phyloP scores from a whole-genome alignment of 1,140 invertebrate species.

The Ips typographus region DNA sequence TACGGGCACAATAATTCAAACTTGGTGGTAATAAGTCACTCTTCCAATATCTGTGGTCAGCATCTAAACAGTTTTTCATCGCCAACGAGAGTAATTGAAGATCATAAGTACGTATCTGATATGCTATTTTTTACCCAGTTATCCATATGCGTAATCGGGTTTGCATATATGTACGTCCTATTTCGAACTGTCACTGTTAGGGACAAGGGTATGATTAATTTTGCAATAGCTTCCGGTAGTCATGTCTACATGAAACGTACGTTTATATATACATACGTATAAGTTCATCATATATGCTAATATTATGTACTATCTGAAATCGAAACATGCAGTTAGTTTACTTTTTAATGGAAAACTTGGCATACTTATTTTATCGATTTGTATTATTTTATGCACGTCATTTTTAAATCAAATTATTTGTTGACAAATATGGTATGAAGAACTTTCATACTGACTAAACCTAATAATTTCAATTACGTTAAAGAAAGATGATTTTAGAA shows the following conservation, averaged over 20 bases:
- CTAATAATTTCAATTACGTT: too few species aligned
- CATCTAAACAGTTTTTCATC: neutral
- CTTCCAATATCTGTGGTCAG: neutral
- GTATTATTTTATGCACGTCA: too few species aligned
- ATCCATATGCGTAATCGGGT: neutral
- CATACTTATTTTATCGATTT: too few species aligned
- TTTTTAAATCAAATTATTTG: too few species aligned
- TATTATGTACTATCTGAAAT: neutral
- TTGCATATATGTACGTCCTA: slow-evolving; percentile 5
- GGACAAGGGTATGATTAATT: slow-evolving; percentile 18
- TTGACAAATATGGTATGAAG: too few species aligned
- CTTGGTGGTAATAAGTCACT: neutral
- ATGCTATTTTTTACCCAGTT: neutral
- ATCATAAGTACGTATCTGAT: neutral
- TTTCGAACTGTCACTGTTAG: slow-evolving; percentile 10
- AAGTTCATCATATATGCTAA: neutral
- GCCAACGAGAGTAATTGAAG: neutral
- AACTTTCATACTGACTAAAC: too few species aligned
- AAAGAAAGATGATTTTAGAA: too few species aligned
- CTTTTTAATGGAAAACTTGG: too few species aligned
- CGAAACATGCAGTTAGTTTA: too few species aligned
- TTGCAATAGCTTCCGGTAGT: slow-evolving; percentile 10
- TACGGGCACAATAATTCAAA: neutral
- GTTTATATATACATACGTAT: slow-evolving; percentile 1
- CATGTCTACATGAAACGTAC: slow-evolving; percentile 3